Evolutionary conservation across 2,888 invertebrate species (phyloP), one percentile per base, ranked within the genome.

Genomic region (Brenthis daphne): DNA sequence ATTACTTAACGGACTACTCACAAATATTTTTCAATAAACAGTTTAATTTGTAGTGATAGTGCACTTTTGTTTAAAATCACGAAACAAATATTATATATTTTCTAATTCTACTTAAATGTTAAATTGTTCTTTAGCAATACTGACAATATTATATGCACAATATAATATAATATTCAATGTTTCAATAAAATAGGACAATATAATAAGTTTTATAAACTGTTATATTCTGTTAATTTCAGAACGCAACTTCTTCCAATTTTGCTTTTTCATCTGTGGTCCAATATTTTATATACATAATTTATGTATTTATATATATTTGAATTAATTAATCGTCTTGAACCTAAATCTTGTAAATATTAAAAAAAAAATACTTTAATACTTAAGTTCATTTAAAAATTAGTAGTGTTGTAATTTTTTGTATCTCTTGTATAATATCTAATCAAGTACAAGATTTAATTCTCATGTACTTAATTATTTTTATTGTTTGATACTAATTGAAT

Each of bases 401-500:
- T 43, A 43, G 37, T 60, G 33, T 33, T 60, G 50, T 12, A 33
- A 50, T 16, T 33, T 29, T 50, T 50, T 29, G 29, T 50, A 29
- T 33, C 11, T 6, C 29, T 60, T 50, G 29, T 43, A n/a, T 16
- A 6, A n/a, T 48, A 24, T 48, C 50, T 16, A 6, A 43, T 43
- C 29, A 50, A 60, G 50, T 60, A 12, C 50, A 50, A 60, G 50
- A 3, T 50, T n/a, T 60, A 60, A 50, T 50, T 29, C 29, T 60
- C 5, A 12, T 12, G 50, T 16, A 29, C 14, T 24, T 24, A 33
- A 50, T 50, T 29, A 29, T 48, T 60, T 48, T 60, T 60, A 50
- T 50, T 16, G 50, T 50, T 50, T 29, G 14, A 29, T 60, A 60
- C 50, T 60, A 60, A 60, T 60, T 60, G 33, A 60, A 60, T 60